Base-by-base conservation (phyloP, 2,888 invertebrate species). In the Halocaridina rubra region DNA sequence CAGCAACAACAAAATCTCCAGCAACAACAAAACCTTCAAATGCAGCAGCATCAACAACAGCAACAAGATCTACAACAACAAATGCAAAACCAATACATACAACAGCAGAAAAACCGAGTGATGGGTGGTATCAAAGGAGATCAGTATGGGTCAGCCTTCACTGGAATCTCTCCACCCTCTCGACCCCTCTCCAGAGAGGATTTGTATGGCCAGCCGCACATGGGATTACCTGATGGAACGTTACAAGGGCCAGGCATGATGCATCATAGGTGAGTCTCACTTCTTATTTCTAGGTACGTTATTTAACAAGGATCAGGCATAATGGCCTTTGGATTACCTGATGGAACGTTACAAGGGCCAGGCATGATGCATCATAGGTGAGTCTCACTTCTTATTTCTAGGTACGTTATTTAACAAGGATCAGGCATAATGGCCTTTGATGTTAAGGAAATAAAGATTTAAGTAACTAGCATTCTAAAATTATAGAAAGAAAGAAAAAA, bases 101-200 rank as follows among this genome's bases (percentile, higher is more conserved):
- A 72, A 22, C 88, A 85, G 72, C 79, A 80, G 46, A 82, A 80
- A 39, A 80, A 85, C 59, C 22, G 72, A 8, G 81, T 81, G 2
- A 71, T 82, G 19, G 22, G 79, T 16, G 78, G 80, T 0, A 13
- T 85, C 19, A 86, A 84, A 16, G 84, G 81, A 10, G 85, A 88
- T 33, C 77, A 81, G 32, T 79, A 74, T 19, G 39, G 82, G 5
- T 61, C 87, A 0, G 86, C 88, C 16, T 88, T 80, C 75, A 82
- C 88, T 0, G 88, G 82, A 10, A 86, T 88, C 39, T 81, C 88
- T 0, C 86, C 88, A 0, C 85, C 85, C 0, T 75, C 87, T 10
- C 72, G 64, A 19, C 84, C 87, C 3, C 84, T 82, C 64, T 76
- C 80, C 16, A 69, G 86, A 19, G 88, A 88, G 61, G 86, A 88